A percentile compares a stretch with the other conserved stretches of the same genome.
Conservation (phyloP, 1,140 invertebrate species). For the Theocolax elegans region DNA sequence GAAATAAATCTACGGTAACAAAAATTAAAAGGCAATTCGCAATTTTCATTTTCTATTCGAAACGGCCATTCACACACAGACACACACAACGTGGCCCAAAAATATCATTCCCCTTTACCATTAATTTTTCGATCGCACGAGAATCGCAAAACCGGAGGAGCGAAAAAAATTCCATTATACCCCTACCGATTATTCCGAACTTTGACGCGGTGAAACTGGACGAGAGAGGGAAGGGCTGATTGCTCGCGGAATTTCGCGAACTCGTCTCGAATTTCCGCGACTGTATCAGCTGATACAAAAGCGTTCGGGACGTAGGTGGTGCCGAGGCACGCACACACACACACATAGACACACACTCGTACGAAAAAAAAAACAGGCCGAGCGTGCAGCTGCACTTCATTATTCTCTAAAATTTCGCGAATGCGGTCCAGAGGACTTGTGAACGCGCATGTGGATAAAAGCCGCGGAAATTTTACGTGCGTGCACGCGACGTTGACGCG, state of each 20-base stretch:
- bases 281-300: constrained; percentile 4
- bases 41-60: too few relatives aligned
- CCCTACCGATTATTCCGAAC: not conserved
- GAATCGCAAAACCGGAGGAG: not conserved
- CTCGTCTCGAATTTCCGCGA: not conserved
- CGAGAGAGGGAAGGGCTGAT: not conserved
- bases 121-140: not conserved
- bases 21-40: too few relatives aligned
- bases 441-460: not conserved
- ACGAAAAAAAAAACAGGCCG: not conserved
- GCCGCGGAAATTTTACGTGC: not conserved
- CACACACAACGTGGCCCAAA: too few relatives aligned
- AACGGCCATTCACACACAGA: too few relatives aligned
- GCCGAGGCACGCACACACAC: too few relatives aligned
- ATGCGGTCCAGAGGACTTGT: not conserved
- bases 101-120: not conserved
- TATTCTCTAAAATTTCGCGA: constrained; percentile 20
- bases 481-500: constrained; percentile 24
- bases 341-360: not conserved
- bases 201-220: not conserved
- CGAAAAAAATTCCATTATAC: constrained; percentile 1
- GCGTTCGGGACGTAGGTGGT: too few relatives aligned
- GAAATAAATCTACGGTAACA: too few relatives aligned
- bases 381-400: constrained; percentile 7
- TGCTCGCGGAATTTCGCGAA: not conserved